Evolutionary conservation across 2,888 invertebrate species (phyloP), one percentile per base, ranked within the genome.

Genomic region (Hydriomena furcata): DNA sequence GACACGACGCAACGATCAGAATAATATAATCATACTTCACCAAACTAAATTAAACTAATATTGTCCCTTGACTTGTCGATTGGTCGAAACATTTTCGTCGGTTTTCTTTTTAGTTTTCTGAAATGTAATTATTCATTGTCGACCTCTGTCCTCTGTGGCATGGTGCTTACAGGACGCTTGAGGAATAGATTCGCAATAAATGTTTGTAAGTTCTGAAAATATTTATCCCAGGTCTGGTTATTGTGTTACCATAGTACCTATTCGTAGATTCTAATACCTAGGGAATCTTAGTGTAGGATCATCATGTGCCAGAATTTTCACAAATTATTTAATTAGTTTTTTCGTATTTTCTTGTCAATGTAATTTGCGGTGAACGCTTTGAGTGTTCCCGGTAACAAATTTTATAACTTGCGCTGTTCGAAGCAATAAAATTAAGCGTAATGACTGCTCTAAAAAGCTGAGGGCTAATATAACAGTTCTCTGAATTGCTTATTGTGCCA

Each of bases 371-470:
- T 52, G 35, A 44, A 48, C 17, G 13, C 7, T 7, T 13, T 13
- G 4, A 13, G 6, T 7, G 37, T 20, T 17, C 13, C 7, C 59
- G 62, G 55, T 59, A 66, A 61, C 63, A 53, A 56, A 65, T 52
- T 66, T 68, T 69, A 68, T 48, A 52, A 52, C 52, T 12, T 24
- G 27, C 52, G 40, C 59, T 38, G 36, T 37, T 35, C 23, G 10
- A 41, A 31, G 31, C 5, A 60, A 61, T 73, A 72, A 68, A 74
- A 70, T 68, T 61, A 67, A 62, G 52, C 64, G 63, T 61, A 68
- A 65, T 65, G 55, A 37, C 58, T 42, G 56, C 58, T 61, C 44
- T 61, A 54, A 65, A 30, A 64, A 53, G 52, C 47, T 44, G 28
- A 57, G 49, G 50, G 53, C 48, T 55, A 55, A 57, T 61, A 62